phyloP scores from a whole-genome alignment of 1,140 invertebrate species.

The Zaprionus kolodkinae region DNA sequence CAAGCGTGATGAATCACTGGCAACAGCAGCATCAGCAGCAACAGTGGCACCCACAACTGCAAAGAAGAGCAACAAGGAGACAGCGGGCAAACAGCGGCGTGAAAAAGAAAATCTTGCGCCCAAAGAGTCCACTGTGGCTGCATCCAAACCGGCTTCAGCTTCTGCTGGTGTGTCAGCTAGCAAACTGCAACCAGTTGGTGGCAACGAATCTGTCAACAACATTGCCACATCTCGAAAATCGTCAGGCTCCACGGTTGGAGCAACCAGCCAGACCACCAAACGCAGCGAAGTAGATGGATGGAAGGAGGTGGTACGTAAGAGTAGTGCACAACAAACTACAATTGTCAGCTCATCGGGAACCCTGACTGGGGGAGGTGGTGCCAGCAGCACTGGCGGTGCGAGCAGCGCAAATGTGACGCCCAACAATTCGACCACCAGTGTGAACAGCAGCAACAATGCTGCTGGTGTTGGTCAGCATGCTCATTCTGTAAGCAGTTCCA shows the following conservation, averaged over 20 bases:
- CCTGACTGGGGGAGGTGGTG: not conserved
- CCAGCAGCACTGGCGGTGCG: not conserved
- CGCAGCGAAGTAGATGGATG: conserved; percentile 93
- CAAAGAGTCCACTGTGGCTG: conserved; percentile 58
- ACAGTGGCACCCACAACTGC: conserved; percentile 19
- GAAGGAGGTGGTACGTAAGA: conserved; percentile 98
- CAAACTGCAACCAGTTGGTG: conserved; percentile 43
- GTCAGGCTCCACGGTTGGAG: conserved; percentile 2
- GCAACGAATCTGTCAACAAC: conserved; percentile 57
- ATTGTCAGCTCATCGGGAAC: not conserved
- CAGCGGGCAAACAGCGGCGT: conserved; percentile 55
- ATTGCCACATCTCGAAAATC: conserved; percentile 39
- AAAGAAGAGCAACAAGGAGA: conserved; percentile 52
- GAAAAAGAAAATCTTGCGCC: conserved; percentile 84
- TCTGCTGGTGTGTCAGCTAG: not conserved
- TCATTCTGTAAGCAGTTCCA: conserved; percentile 43
- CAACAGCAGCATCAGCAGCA: conserved; percentile 30
- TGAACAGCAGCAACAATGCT: conserved; percentile 35
- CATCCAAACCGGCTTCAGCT: conserved; percentile 48
- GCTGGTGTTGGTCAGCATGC: conserved; percentile 42
- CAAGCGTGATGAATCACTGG: conserved; percentile 53
- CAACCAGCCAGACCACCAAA: conserved; percentile 41
- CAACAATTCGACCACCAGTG: conserved; percentile 34
- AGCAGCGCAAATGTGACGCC: conserved; percentile 34
- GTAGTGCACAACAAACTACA: conserved; percentile 84